Conservation (phyloP, 2,797 vertebrate species). For the Sebastes vulpes region DNA sequence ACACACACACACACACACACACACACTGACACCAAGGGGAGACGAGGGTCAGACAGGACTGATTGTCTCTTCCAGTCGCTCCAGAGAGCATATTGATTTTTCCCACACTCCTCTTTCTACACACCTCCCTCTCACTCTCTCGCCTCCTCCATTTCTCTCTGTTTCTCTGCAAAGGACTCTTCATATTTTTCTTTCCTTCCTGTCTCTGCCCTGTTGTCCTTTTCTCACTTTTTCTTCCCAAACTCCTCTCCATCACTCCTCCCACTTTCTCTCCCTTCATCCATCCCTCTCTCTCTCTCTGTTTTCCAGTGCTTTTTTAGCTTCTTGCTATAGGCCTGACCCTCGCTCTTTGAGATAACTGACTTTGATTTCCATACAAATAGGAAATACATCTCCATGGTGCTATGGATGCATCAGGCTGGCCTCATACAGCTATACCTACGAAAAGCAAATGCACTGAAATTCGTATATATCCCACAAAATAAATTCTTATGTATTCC, state of each 20-base stretch:
- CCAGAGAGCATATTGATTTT: constrained; percentile 84
- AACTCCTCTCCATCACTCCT: background rate
- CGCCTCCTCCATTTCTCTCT: constrained; percentile 18
- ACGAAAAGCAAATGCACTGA: too few species aligned
- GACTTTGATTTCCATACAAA: constrained; percentile 27
- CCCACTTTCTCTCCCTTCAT: constrained; percentile 2
- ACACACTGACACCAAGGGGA: constrained; percentile 65
- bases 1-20: constrained; percentile 39
- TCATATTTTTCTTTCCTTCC: constrained; percentile 68
- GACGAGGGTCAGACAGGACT: constrained; percentile 80
- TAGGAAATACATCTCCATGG: background rate
- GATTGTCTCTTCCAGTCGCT: constrained; percentile 84
- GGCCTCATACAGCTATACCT: too few species aligned
- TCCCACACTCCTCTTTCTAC: constrained; percentile 82
- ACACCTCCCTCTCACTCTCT: constrained; percentile 69
- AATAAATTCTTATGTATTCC: too few species aligned
- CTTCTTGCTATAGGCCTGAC: background rate
- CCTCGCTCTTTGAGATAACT: background rate
- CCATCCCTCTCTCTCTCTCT: background rate
- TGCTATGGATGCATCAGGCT: background rate
- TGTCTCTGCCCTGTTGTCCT: constrained; percentile 23
- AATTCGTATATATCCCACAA: too few species aligned
- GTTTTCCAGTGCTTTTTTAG: constrained; percentile 10
- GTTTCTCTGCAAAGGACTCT: constrained; percentile 51
- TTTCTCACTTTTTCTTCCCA: constrained; percentile 29